Percentiles rank a stretch among this genome's conserved stretches.
phyloP scores from a whole-genome alignment of 2,113 vertebrate genomes.

The Agapornis roseicollis region DNA sequence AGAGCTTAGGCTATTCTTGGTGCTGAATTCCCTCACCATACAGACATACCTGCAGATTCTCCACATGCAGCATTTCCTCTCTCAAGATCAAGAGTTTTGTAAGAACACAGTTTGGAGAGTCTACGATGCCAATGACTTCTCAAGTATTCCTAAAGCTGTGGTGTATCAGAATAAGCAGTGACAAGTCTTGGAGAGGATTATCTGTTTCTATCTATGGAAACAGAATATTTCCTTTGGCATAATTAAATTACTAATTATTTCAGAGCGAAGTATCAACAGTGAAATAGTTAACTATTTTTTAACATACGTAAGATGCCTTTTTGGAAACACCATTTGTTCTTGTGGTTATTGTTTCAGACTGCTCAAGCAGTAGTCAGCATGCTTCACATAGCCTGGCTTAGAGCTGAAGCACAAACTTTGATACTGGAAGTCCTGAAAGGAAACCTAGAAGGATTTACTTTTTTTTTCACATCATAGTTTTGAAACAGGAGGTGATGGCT shows the following conservation, averaged over 20 bases:
- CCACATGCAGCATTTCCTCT: background rate
- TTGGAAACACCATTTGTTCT: background rate
- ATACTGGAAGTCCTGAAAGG: background rate
- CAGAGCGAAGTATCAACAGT: background rate
- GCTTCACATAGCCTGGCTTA: background rate
- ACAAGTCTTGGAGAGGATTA: background rate
- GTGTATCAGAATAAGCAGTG: background rate
- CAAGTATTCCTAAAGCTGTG: background rate
- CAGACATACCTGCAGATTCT: background rate
- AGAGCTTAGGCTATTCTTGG: background rate
- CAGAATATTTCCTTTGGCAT: background rate
- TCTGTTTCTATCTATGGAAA: background rate
- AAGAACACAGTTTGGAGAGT: background rate
- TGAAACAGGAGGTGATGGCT: background rate
- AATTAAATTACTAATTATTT: background rate
- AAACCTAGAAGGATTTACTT: background rate
- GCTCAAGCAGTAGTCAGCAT: background rate
- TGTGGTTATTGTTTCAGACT: background rate
- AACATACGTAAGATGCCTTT: background rate
- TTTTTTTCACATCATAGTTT: background rate
- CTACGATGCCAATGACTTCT: background rate
- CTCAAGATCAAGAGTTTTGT: background rate
- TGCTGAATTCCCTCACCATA: background rate
- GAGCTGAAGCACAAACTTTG: background rate
- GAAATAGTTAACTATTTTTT: background rate